Percentiles rank a stretch among this genome's conserved stretches.
These are phyloP conservation scores for Bovichtus variegatus DNA, from an alignment of 2,797 vertebrate species.

Conservation along the genomic window DNA sequence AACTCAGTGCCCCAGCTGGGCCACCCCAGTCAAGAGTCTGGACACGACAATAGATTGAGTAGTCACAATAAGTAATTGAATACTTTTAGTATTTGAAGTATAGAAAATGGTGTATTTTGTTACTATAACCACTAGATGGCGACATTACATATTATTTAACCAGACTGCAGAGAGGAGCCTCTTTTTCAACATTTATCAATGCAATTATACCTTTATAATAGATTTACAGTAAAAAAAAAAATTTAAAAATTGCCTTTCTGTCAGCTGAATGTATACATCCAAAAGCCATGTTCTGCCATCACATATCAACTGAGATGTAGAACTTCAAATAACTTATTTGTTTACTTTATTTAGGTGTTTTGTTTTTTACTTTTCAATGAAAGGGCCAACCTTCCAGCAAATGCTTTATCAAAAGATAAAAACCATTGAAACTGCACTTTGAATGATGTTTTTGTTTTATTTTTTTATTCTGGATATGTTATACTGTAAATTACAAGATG, in stretches of 20 bases:
- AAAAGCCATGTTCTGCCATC: not conserved
- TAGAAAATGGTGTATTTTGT: constrained; percentile 15
- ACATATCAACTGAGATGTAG: too few relatives aligned
- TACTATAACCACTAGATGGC: constrained; percentile 54
- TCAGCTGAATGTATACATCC: not conserved
- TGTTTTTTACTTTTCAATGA: not conserved
- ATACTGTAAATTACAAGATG: not conserved
- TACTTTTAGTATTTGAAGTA: not conserved
- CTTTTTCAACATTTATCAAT: not conserved
- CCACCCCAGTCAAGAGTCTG: too few relatives aligned
- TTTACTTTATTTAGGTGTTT: not conserved
- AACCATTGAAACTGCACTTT: not conserved
- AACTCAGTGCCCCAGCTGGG: too few relatives aligned
- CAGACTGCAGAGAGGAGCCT: not conserved
- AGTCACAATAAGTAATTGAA: too few relatives aligned
- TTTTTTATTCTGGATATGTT: not conserved
- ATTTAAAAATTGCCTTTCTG: too few relatives aligned
- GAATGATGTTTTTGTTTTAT: not conserved
- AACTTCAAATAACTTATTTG: not conserved
- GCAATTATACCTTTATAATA: not conserved
- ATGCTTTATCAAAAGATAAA: not conserved
- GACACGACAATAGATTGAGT: too few relatives aligned
- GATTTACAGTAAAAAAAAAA: too few relatives aligned
- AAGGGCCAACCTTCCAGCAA: not conserved
- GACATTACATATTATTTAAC: not conserved